phyloP scores from a whole-genome alignment of 2,113 vertebrate genomes.

The Prietella phreatophila region DNA sequence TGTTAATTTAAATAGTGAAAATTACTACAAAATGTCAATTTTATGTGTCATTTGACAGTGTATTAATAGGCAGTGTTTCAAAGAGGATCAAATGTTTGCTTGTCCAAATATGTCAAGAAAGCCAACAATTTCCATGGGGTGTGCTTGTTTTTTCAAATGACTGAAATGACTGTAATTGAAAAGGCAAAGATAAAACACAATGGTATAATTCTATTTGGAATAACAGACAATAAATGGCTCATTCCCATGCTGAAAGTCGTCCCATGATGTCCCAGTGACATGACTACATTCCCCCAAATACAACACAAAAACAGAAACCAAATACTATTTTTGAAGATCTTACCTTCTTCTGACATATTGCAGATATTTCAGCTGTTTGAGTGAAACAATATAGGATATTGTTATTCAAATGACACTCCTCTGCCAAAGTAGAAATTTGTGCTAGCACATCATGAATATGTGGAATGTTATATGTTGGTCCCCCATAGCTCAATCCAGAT shows the following conservation, averaged over 20 bases:
- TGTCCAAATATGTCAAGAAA: too few species aligned
- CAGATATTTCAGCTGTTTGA: slow-evolving; percentile 98
- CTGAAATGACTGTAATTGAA: background rate
- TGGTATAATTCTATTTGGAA: background rate
- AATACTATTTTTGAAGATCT: slow-evolving; percentile 65
- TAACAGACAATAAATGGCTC: background rate
- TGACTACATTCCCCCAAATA: slow-evolving; percentile 61
- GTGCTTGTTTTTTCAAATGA: too few species aligned
- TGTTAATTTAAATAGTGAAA: too few species aligned
- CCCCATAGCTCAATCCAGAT: background rate
- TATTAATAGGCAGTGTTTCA: too few species aligned
- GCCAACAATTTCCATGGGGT: too few species aligned
- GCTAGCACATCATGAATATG: background rate
- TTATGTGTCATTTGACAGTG: too few species aligned
- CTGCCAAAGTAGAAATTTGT: background rate
- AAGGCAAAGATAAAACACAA: background rate
- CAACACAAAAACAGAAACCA: slow-evolving; percentile 53
- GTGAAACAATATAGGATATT: slow-evolving; percentile 70
- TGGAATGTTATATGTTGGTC: background rate
- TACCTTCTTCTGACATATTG: slow-evolving; percentile 99
- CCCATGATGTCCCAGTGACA: background rate
- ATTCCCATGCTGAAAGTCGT: background rate
- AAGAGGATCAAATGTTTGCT: too few species aligned
- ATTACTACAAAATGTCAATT: too few species aligned
- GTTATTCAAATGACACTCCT: slow-evolving; percentile 36